Percentiles rank a stretch among this genome's conserved stretches.
Conservation (phyloP, 2,888 invertebrate genomes). For the Tromatobia lineatoria region DNA sequence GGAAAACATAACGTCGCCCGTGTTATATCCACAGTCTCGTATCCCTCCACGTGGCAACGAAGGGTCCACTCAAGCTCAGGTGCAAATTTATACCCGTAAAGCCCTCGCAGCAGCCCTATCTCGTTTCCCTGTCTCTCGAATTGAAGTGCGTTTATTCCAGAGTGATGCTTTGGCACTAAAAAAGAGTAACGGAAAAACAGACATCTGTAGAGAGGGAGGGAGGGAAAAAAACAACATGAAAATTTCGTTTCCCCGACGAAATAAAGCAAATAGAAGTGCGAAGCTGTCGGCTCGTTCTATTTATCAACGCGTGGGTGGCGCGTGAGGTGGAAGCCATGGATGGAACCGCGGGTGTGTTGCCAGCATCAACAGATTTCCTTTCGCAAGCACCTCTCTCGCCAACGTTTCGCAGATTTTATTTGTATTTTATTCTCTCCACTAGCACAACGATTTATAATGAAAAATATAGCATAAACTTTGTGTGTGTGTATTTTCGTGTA, state of each 20-base stretch:
- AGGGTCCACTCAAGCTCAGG: not conserved
- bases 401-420: slow-evolving; percentile 29
- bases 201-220: not conserved
- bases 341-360: not conserved
- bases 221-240: slow-evolving; percentile 23
- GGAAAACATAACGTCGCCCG: slow-evolving; percentile 16
- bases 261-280: slow-evolving; percentile 29
- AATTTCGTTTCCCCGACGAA: slow-evolving; percentile 31
- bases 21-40: slow-evolving; percentile 15
- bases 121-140: not conserved
- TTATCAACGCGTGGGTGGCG: slow-evolving; percentile 57
- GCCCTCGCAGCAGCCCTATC: not conserved
- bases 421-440: slow-evolving; percentile 1
- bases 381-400: slow-evolving; percentile 5
- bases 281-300: slow-evolving; percentile 52
- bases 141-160: slow-evolving; percentile 12
- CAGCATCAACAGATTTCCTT: slow-evolving; percentile 58
- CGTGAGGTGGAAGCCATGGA: slow-evolving; percentile 42
- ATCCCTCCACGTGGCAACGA: not conserved
- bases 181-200: slow-evolving; percentile 1
- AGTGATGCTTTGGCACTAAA: slow-evolving; percentile 16
- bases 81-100: slow-evolving; percentile 19
- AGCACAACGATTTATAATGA: slow-evolving; percentile 52
- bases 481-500: not conserved
- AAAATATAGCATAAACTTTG: slow-evolving; percentile 46